Conservation (phyloP, 2,113 vertebrate species). For the Xenus cinereus region DNA sequence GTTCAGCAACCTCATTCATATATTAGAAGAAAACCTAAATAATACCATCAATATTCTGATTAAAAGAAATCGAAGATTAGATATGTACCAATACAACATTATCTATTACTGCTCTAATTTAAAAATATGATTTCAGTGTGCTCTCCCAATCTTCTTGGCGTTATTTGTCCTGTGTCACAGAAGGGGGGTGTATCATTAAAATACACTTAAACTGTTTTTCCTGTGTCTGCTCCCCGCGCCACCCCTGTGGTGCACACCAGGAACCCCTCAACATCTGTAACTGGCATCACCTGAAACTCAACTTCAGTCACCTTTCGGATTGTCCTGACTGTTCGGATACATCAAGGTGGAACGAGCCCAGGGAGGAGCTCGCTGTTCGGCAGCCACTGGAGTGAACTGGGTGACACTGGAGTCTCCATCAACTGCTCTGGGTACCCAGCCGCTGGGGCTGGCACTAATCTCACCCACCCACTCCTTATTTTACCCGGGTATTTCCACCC, state of each 20-base stretch:
- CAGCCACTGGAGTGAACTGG: background rate
- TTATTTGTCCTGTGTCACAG: background rate
- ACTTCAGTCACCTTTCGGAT: background rate
- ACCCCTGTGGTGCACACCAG: background rate
- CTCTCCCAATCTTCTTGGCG: background rate
- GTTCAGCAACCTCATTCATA: background rate
- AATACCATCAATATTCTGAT: background rate
- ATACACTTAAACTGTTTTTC: background rate
- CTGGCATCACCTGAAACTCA: background rate
- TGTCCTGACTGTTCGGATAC: background rate
- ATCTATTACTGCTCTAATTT: background rate
- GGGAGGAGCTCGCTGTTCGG: background rate
- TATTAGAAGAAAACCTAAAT: background rate
- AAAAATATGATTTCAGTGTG: background rate
- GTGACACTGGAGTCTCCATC: background rate
- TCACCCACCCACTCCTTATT: background rate
- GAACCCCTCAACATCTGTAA: background rate
- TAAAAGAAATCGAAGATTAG: background rate
- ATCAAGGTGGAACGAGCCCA: background rate
- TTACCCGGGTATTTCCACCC: background rate
- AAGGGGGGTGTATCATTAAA: background rate
- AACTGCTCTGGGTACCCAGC: background rate
- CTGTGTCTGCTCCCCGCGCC: background rate
- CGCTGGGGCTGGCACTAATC: background rate
- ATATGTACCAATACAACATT: background rate